Base-by-base conservation (phyloP, 2,797 vertebrate genomes). In the Anguilla megastoma region DNA sequence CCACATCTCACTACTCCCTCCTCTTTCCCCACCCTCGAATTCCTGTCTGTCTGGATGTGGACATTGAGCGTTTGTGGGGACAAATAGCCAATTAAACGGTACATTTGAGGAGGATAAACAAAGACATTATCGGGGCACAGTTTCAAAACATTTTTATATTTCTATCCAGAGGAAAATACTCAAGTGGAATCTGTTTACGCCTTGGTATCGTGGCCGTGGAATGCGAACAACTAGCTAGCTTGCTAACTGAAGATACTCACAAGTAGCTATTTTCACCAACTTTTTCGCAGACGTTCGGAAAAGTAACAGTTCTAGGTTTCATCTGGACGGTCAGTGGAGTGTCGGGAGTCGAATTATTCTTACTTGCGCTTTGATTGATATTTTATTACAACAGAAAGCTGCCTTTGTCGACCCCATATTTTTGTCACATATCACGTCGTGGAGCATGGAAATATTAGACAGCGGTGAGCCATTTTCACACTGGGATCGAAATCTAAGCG, bases 401-500 rank as follows among this genome's bases (percentile, higher is more conserved):
- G 36, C 36, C 6, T 33, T 48, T 45, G 33, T 80, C 41, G 76
- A 45, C 0, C 76, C 1, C 76, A 48, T 18, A 76, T 82, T 82
- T 50, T 82, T 82, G 79, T 82, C 79, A n/a, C 33, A 48, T 50
- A 82, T 82, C 18, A 82, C 79, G 45, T 9, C 79, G 18, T 82
- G 71, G 90, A 89, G 82, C 92, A 99, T 99, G 98, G 98, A 98
- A 92, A 96, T 97, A 93, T 94, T 98, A 95, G 98, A 98, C 91
- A 94, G 96, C 88, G 95, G 92, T 74, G 98, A 98, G 90, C 89
- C 96, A 90, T 95, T 97, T 86, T 93, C 98, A 52, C 97, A 97
- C 86, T 98, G 98, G 98, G 98, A 98, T 94, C 94, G 97, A 90
- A 99, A 98, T 93, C 97, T 99, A 87, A 98, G 98, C 91, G 98